Conservation (phyloP, 1,140 invertebrate species). For the Drosophila guanche region DNA sequence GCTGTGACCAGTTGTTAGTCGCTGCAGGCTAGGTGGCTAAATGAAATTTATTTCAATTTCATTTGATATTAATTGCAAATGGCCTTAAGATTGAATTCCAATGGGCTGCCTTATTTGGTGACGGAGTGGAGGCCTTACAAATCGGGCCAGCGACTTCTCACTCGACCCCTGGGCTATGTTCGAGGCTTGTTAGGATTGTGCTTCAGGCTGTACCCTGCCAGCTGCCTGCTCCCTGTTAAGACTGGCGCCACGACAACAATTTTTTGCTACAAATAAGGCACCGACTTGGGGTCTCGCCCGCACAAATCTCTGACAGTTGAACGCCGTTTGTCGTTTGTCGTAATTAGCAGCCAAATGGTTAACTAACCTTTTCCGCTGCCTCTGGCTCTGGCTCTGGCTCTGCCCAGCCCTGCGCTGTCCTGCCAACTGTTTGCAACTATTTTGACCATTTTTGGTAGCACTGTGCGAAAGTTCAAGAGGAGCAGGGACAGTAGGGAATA, state of each 20-base stretch:
- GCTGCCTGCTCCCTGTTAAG: conserved; percentile 14
- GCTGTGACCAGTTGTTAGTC: not conserved
- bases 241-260: conserved; percentile 74
- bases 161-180: conserved; percentile 36
- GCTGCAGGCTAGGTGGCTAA: conserved; percentile 57
- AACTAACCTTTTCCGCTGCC: conserved; percentile 19
- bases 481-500: not conserved
- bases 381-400: conserved; percentile 2
- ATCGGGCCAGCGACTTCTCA: conserved; percentile 62
- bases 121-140: conserved; percentile 50
- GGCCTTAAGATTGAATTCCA: conserved; percentile 79
- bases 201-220: conserved; percentile 21
- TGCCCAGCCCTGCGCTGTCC: conserved; percentile 5
- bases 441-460: conserved; percentile 68
- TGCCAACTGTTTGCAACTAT: conserved; percentile 50
- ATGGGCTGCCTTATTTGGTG: conserved; percentile 63
- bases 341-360: conserved; percentile 73
- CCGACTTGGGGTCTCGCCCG: conserved; percentile 64
- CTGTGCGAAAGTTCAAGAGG: conserved; percentile 75
- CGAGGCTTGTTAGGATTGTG: conserved; percentile 62
- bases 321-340: conserved; percentile 68
- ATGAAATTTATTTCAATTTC: conserved; percentile 83
- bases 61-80: conserved; percentile 84
- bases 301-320: conserved; percentile 80
- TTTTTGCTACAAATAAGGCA: conserved; percentile 78